Percentiles rank a stretch among this genome's conserved stretches.
phyloP scores from a whole-genome alignment of 2,797 vertebrate genomes.

The Mionectes olivaceus region DNA sequence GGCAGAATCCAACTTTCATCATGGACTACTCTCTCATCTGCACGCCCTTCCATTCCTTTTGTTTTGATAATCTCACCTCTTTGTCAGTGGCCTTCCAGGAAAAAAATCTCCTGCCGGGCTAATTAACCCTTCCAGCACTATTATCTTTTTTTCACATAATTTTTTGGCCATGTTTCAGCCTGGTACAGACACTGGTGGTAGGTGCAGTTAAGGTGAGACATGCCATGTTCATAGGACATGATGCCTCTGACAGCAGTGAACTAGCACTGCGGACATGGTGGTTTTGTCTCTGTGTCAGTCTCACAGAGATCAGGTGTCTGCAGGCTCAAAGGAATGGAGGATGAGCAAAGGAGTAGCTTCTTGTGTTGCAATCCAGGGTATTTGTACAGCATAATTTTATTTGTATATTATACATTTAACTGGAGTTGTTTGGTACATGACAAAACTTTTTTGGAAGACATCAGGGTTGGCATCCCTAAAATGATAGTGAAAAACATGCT shows the following conservation, averaged over 20 bases:
- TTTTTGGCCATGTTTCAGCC: not conserved
- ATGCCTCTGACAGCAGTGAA: not conserved
- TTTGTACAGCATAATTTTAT: not conserved
- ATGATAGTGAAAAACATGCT: not conserved
- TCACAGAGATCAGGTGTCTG: not conserved
- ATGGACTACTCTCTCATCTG: not conserved
- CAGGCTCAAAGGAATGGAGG: not conserved
- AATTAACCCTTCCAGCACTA: not conserved
- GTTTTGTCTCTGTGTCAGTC: not conserved
- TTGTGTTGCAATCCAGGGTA: not conserved
- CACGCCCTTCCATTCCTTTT: not conserved
- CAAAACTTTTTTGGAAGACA: not conserved
- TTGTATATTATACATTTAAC: not conserved
- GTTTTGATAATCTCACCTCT: constrained; percentile 12
- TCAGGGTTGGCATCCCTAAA: not conserved
- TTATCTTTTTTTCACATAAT: not conserved
- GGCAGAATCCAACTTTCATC: rapidly evolving
- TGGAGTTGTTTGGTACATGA: not conserved
- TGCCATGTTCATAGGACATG: rapidly evolving
- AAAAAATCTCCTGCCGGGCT: not conserved
- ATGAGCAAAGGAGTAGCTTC: not conserved
- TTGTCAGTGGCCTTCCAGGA: not conserved
- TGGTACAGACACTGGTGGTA: not conserved
- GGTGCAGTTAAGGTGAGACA: not conserved
- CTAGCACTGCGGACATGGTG: not conserved